Percentiles rank a stretch among this genome's conserved stretches.
Conservation (phyloP, 1,140 invertebrate genomes). For the Wiebesia pumilae region DNA sequence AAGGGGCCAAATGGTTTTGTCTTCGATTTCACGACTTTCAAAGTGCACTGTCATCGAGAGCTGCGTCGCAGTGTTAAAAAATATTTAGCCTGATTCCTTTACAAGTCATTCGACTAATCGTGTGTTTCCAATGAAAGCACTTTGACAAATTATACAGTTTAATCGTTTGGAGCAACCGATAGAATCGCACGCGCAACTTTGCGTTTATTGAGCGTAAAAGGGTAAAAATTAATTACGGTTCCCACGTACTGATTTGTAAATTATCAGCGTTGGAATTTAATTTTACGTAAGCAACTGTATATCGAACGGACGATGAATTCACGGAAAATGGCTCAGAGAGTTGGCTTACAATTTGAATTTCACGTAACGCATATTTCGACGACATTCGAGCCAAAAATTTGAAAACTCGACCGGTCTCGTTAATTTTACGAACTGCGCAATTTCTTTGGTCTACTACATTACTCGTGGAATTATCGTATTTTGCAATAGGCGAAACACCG, state of each 20-base stretch:
- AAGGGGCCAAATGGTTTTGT: not conserved
- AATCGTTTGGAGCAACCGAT: not conserved
- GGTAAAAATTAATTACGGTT: not conserved
- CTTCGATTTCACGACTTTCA: slow-evolving; percentile 12
- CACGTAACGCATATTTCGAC: not conserved
- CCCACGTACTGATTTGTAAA: not conserved
- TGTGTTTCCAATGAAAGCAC: too few relatives aligned
- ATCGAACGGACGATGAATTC: too few relatives aligned
- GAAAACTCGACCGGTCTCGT: not conserved
- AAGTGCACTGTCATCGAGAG: not conserved
- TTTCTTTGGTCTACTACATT: not conserved
- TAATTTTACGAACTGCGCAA: not conserved
- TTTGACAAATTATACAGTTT: not conserved
- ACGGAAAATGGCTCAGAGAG: not conserved
- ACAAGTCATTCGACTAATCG: too few relatives aligned
- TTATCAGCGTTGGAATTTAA: not conserved
- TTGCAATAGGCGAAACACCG: not conserved
- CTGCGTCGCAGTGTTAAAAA: too few relatives aligned
- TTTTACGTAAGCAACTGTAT: not conserved
- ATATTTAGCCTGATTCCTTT: too few relatives aligned
- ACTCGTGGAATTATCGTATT: not conserved
- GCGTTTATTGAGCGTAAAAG: not conserved
- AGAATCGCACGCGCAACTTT: not conserved
- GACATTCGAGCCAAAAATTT: not conserved
- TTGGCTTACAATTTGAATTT: not conserved